Conservation (phyloP, 2,888 invertebrate species). For the Embidobia sp. region DNA sequence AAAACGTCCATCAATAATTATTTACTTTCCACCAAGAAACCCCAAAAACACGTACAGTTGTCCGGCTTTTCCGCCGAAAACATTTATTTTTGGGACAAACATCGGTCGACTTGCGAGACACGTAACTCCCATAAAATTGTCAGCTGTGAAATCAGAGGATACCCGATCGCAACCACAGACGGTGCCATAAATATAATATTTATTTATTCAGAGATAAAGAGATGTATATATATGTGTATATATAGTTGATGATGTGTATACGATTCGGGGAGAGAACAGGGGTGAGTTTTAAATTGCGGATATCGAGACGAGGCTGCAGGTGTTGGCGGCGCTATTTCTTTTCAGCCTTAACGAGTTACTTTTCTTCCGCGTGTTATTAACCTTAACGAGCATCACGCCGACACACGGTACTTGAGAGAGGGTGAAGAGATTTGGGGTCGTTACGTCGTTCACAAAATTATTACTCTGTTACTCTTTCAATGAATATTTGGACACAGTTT, state of each 20-base stretch:
- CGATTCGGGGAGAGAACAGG: neutral
- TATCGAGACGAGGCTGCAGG: constrained; percentile 40
- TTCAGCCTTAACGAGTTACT: constrained; percentile 37
- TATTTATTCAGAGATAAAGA: constrained; percentile 28
- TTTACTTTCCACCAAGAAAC: constrained; percentile 3
- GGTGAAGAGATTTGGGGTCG: constrained; percentile 11
- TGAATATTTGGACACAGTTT: too few relatives aligned
- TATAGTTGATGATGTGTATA: constrained; percentile 7
- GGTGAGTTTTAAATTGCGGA: constrained; percentile 4
- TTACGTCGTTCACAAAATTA: neutral
- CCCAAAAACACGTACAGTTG: constrained; percentile 5
- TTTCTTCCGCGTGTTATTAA: constrained; percentile 44
- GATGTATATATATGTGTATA: too few relatives aligned
- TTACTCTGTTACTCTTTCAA: too few relatives aligned
- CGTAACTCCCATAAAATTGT: constrained; percentile 40
- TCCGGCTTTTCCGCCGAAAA: neutral
- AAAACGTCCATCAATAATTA: constrained; percentile 6
- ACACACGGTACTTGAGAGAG: neutral
- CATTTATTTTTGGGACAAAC: constrained; percentile 8
- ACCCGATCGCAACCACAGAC: constrained; percentile 12
- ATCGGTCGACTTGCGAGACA: constrained; percentile 17
- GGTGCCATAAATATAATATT: constrained; percentile 9
- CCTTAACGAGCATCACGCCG: constrained; percentile 45
- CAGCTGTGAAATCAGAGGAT: constrained; percentile 42
- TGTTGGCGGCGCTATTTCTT: constrained; percentile 25